phyloP scores from a whole-genome alignment of 2,888 invertebrate species.

The Himalopsyche kuldschensis region DNA sequence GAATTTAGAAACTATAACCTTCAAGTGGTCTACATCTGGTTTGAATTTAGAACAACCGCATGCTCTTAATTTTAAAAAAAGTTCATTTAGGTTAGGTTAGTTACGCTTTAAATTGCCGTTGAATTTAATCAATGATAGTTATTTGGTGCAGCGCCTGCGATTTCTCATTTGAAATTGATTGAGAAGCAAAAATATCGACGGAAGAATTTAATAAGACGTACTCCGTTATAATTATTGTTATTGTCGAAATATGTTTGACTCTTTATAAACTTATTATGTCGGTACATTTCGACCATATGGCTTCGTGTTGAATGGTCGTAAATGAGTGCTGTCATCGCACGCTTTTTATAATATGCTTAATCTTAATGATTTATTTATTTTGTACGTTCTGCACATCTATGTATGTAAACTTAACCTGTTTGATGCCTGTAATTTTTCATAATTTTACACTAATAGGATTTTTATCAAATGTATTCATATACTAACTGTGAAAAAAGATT shows the following conservation, averaged over 20 bases:
- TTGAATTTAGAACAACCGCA: too few species aligned
- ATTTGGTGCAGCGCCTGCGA: neutral
- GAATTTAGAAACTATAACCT: too few species aligned
- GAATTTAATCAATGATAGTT: neutral
- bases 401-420: too few species aligned
- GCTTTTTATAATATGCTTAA: neutral
- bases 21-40: too few species aligned
- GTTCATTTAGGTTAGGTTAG: neutral
- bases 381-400: neutral
- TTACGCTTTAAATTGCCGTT: neutral
- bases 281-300: neutral
- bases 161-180: neutral
- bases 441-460: too few species aligned
- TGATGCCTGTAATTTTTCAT: too few species aligned
- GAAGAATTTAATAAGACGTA: neutral
- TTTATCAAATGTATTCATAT: too few species aligned
- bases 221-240: neutral
- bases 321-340: neutral
- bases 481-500: too few species aligned
- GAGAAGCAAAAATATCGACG: neutral
- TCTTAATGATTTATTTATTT: neutral
- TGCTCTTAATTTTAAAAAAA: too few species aligned
- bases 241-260: neutral
- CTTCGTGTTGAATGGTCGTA: neutral
- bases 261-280: neutral